These are phyloP conservation scores for Hydractinia echinata DNA, from an alignment of 30 jellyfish, hydroid and myxozoan genomes.

Conservation along the genomic window DNA sequence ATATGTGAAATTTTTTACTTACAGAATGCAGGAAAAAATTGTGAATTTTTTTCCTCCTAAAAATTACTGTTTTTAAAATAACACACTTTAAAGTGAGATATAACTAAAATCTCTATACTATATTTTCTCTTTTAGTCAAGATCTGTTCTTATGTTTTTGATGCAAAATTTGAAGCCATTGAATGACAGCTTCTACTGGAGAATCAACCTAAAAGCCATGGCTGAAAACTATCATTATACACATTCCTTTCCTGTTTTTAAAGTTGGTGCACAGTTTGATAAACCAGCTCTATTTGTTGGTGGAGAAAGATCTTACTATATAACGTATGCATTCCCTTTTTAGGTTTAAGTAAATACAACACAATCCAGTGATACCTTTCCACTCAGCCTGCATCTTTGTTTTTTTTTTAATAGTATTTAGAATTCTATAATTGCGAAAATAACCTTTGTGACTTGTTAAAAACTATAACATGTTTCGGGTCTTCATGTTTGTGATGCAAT, in stretches of 20 bases:
- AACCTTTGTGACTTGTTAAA: too few relatives aligned
- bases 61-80: too few relatives aligned
- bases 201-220: constrained; percentile 47
- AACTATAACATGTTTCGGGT: too few relatives aligned
- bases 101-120: neutral
- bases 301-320: constrained; percentile 48
- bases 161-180: constrained; percentile 41
- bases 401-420: too few relatives aligned
- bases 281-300: constrained; percentile 50
- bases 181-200: constrained; percentile 48
- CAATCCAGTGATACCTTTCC: too few relatives aligned
- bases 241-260: constrained; percentile 52
- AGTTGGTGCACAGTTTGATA: neutral
- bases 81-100: neutral
- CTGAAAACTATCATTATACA: constrained; percentile 25
- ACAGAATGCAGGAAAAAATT: too few relatives aligned
- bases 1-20: too few relatives aligned
- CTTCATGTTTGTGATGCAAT: too few relatives aligned
- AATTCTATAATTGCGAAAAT: too few relatives aligned
- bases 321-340: constrained; percentile 24
- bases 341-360: too few relatives aligned
- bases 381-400: too few relatives aligned
- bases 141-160: constrained; percentile 49
- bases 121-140: constrained; percentile 36
- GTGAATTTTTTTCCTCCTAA: too few relatives aligned